Evolutionary conservation across 2,797 vertebrate genomes (phyloP).

Genomic region (Delichon dasypus): DNA sequence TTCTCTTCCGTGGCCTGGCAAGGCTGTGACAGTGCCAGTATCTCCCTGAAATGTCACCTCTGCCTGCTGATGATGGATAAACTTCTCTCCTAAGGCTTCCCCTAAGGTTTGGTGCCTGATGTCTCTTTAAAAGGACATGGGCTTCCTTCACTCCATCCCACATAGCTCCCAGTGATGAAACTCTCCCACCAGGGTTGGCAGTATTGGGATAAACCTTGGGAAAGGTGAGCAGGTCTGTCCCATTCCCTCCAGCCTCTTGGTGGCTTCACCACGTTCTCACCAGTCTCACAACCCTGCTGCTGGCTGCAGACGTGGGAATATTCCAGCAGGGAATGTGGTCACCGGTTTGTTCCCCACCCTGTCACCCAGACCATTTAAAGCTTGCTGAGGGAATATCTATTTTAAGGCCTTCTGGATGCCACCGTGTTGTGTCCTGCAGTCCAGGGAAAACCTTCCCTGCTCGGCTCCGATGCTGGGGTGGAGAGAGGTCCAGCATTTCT

Average conservation of each 20-base stretch:
- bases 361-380: not conserved
- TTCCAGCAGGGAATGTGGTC: not conserved
- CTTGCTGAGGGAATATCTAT: not conserved
- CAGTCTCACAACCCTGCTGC: not conserved
- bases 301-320: not conserved
- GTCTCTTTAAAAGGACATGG: accelerated
- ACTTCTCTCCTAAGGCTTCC: not conserved
- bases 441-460: not conserved
- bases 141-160: accelerated
- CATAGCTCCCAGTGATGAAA: accelerated
- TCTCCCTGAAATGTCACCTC: not conserved
- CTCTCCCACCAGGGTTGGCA: accelerated
- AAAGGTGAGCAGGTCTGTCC: not conserved
- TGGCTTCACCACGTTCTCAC: not conserved
- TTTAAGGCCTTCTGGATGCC: not conserved
- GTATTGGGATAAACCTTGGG: not conserved
- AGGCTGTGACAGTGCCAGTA: not conserved
- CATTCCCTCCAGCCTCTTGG: not conserved
- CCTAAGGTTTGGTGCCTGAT: not conserved
- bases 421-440: accelerated
- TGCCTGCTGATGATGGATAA: not conserved
- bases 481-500: not conserved
- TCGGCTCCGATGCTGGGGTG: not conserved
- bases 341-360: not conserved
- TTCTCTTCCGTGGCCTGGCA: not conserved